Evolutionary conservation across 2,113 vertebrate species (phyloP).

Genomic region (Apteryx owenii): DNA sequence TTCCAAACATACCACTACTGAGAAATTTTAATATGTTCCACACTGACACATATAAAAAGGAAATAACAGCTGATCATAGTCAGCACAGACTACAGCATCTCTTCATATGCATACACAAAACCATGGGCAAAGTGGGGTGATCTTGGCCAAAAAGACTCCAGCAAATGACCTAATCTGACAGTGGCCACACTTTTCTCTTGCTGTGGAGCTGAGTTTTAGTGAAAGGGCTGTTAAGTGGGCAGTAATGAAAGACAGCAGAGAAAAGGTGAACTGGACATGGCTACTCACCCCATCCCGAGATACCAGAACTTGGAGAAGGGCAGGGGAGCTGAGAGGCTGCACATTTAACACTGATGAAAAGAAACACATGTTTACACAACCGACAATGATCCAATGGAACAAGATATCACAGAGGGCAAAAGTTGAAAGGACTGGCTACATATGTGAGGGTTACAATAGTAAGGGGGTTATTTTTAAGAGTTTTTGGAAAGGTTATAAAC

Average conservation of each 20-base stretch:
- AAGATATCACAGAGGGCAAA: slow-evolving; percentile 45
- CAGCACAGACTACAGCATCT: slow-evolving; percentile 65
- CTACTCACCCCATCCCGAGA: not conserved
- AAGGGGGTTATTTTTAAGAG: not conserved
- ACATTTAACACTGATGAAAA: slow-evolving; percentile 35
- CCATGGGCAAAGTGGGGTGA: not conserved
- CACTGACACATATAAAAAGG: slow-evolving; percentile 85
- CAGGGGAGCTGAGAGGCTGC: slow-evolving; percentile 8
- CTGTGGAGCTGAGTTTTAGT: not conserved
- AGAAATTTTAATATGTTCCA: slow-evolving; percentile 88
- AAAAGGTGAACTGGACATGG: not conserved
- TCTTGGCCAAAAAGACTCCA: not conserved
- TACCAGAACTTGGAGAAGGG: not conserved
- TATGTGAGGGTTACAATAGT: not conserved
- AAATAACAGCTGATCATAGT: slow-evolving; percentile 87
- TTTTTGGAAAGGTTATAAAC: slow-evolving; percentile 12
- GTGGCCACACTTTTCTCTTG: not conserved
- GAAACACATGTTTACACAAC: slow-evolving; percentile 51
- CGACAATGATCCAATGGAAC: slow-evolving; percentile 27
- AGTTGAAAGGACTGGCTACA: slow-evolving; percentile 29
- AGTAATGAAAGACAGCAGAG: not conserved
- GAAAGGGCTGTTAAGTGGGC: not conserved
- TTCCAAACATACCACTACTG: slow-evolving; percentile 83
- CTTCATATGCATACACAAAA: not conserved
- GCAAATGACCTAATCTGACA: not conserved